Conservation (phyloP, 2,797 vertebrate species). For the Ambastaia sidthimunki region DNA sequence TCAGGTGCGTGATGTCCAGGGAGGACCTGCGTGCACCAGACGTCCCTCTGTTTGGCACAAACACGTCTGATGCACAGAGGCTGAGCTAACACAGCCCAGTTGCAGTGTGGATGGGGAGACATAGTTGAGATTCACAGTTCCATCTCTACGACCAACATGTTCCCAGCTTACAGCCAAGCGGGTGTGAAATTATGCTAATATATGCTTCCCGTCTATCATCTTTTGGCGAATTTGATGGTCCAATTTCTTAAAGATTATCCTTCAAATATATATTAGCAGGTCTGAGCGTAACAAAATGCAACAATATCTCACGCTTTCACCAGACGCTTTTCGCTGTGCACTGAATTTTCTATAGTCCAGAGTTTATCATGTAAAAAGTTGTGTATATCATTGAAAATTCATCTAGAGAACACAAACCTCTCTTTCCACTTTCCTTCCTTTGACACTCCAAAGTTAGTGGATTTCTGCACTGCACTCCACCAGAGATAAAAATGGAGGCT, state of each 20-base stretch:
- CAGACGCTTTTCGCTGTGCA: conserved; percentile 65
- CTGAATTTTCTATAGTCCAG: conserved; percentile 19
- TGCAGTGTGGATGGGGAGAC: conserved; percentile 59
- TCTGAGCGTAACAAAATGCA: conserved; percentile 59
- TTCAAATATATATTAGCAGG: conserved; percentile 59
- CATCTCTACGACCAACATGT: conserved; percentile 73
- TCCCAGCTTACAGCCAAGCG: conserved; percentile 68
- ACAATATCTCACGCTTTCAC: conserved; percentile 64
- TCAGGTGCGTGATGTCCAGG: conserved; percentile 46
- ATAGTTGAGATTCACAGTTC: conserved; percentile 63
- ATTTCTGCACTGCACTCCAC: conserved; percentile 72
- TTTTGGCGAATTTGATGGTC: conserved; percentile 67
- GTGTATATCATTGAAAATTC: conserved; percentile 63
- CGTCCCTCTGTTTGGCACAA: conserved; percentile 61
- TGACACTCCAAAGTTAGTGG: conserved; percentile 71
- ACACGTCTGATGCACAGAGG: conserved; percentile 69
- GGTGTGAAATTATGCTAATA: conserved; percentile 80
- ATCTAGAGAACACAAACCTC: conserved; percentile 69
- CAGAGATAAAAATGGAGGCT: conserved; percentile 73
- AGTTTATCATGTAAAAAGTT: conserved; percentile 72
- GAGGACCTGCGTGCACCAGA: conserved; percentile 26
- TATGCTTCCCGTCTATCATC: conserved; percentile 71
- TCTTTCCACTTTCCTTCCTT: conserved; percentile 70
- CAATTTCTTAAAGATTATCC: conserved; percentile 66
- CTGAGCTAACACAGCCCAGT: conserved; percentile 63